Conservation (phyloP, 2,888 invertebrate species). For the Lucinisca nassula region DNA sequence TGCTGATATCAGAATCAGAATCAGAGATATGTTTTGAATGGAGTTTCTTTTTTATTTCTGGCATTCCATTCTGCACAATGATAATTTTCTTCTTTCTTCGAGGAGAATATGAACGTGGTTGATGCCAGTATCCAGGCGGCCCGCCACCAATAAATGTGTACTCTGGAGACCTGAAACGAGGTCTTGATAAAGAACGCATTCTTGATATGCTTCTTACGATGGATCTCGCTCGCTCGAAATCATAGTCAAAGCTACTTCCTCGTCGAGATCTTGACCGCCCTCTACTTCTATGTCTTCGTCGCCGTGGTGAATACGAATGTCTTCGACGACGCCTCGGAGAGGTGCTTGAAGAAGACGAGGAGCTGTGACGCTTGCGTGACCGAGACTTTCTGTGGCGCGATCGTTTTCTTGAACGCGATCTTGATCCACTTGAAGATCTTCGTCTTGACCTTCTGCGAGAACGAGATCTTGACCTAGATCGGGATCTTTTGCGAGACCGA, state of each 20-base stretch:
- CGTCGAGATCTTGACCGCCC: constrained; percentile 48
- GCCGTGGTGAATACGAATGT: constrained; percentile 42
- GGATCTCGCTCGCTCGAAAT: constrained; percentile 61
- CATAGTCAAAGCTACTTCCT: constrained; percentile 67
- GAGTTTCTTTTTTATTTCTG: constrained; percentile 33
- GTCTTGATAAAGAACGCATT: constrained; percentile 53
- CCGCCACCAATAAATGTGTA: constrained; percentile 45
- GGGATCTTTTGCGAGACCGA: constrained; percentile 24
- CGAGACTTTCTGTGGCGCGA: constrained; percentile 24
- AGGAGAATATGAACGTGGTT: constrained; percentile 36
- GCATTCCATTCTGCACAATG: constrained; percentile 51
- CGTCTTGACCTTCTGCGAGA: constrained; percentile 16
- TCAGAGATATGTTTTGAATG: constrained; percentile 22
- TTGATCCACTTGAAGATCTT: constrained; percentile 18
- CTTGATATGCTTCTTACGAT: constrained; percentile 63
- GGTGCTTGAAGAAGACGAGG: constrained; percentile 33
- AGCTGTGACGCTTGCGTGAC: constrained; percentile 50
- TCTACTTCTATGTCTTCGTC: constrained; percentile 32
- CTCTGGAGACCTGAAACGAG: constrained; percentile 50
- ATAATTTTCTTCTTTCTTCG: constrained; percentile 63
- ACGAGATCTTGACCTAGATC: constrained; percentile 24
- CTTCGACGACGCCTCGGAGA: constrained; percentile 43
- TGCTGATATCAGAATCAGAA: constrained; percentile 63
- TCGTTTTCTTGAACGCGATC: constrained; percentile 39
- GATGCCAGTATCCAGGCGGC: constrained; percentile 56